A percentile compares a stretch with the other conserved stretches of the same genome.
These are phyloP conservation scores for Drosophila rellima DNA, from an alignment of 2,888 invertebrate species.

Conservation along the genomic window DNA sequence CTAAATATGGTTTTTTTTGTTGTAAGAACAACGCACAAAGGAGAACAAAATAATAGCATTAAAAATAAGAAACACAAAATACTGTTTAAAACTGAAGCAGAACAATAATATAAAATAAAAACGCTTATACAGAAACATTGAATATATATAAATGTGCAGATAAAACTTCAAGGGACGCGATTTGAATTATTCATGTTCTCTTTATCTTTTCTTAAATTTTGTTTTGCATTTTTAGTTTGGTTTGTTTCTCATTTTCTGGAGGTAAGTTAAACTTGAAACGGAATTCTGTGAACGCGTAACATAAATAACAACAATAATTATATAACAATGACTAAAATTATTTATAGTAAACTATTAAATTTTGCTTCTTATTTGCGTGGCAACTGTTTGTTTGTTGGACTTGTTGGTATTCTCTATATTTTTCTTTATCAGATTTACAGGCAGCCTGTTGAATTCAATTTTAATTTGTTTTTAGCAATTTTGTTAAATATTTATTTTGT, in stretches of 20 bases:
- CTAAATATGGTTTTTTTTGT: conserved; percentile 33
- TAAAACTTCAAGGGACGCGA: conserved; percentile 17
- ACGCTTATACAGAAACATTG: conserved; percentile 35
- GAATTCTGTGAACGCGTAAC: conserved; percentile 71
- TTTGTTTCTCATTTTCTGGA: conserved; percentile 7
- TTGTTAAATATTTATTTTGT: conserved; percentile 23
- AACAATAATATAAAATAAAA: conserved; percentile 40
- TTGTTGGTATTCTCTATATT: conserved; percentile 20
- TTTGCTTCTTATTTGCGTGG: conserved; percentile 44
- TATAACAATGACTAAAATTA: conserved; percentile 82
- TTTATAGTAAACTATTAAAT: conserved; percentile 67
- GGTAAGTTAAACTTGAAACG: conserved; percentile 62
- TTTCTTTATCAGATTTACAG: conserved; percentile 10
- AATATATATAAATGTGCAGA: conserved; percentile 20
- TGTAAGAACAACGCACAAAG: conserved; percentile 62
- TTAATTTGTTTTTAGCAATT: conserved; percentile 17
- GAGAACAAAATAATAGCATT: conserved; percentile 32
- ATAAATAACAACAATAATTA: conserved; percentile 81
- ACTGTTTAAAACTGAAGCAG: conserved; percentile 68
- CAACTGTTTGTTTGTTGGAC: conserved; percentile 48
- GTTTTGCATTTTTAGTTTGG: conserved; percentile 43
- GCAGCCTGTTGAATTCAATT: conserved; percentile 27
- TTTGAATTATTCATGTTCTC: conserved; percentile 6
- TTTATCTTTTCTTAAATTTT: conserved; percentile 18
- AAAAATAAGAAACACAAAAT: conserved; percentile 56